Evolutionary conservation across 2,797 vertebrate genomes (phyloP), one percentile per base, ranked within the genome.

Genomic region (Hozukius guyotensis): DNA sequence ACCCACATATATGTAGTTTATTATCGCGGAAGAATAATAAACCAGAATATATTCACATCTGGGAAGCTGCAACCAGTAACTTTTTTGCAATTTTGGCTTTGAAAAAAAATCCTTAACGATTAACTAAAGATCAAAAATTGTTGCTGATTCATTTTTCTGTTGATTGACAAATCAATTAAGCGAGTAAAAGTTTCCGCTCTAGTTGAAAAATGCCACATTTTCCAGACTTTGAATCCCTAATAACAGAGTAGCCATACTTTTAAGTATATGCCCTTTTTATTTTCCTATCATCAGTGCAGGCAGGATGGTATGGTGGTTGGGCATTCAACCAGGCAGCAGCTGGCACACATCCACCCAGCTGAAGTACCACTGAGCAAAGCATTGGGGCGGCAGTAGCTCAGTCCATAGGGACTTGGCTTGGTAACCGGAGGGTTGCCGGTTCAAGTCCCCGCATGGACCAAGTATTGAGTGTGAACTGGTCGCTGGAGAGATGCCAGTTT

Each of bases 221-320:
- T 73, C 46, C 42, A 66, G 36, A 57, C 46, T 69, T 38, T 67
- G 24, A 78, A 56, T 60, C 63, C 57, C 57, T 87, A 85, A 88
- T 88, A 77, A 77, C 78, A 88, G 67, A 38, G 73, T 24, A 72
- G 69, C 0, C 24, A 16, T 55, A 46, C 72, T 57, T 74, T 36
- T 67, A 85, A 82, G 56, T 56, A 53, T 34, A 27, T 27, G 53
- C 62, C 70, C 60, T 75, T 76, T 59, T 76, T 59, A 78, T 83
- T 85, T 85, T 88, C 85, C 74, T 20, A 63, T 78, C 72, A 78
- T 85, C 8, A 31, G 78, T 24, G 55, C 69, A 69, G 65, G 60
- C 46, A 70, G 70, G 29, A 49, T 70, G 57, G 74, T 29, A 36
- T 63, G 9, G 32, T 52, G 81, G 68, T 63, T 52, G 36, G 68